A percentile compares a stretch with the other conserved stretches of the same genome.
Evolutionary conservation across 2,888 invertebrate species (phyloP).

Genomic region (Sipha maydis): DNA sequence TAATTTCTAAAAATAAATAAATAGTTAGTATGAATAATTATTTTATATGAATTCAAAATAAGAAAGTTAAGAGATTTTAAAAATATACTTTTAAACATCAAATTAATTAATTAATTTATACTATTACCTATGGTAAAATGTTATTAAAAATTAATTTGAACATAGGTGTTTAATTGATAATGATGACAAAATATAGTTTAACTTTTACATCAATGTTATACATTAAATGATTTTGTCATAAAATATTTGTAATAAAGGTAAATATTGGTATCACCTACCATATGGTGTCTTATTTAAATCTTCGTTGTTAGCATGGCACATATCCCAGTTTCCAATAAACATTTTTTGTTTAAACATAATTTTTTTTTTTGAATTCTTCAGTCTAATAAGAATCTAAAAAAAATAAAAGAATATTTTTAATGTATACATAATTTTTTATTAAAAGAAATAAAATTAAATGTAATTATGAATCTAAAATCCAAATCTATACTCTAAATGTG

Average conservation of each 20-base stretch:
- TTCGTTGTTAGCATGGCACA: too few species aligned
- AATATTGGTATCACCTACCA: background rate
- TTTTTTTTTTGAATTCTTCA: background rate
- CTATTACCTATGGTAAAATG: background rate
- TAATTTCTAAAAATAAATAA: conserved; percentile 27
- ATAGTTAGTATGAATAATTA: too few species aligned
- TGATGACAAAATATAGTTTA: too few species aligned
- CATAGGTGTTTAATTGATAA: too few species aligned
- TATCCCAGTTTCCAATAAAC: background rate
- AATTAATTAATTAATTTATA: background rate
- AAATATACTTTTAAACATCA: background rate
- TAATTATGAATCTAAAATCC: background rate
- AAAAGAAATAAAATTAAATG: background rate
- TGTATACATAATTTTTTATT: background rate
- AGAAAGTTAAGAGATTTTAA: background rate
- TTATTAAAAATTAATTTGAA: background rate
- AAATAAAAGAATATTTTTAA: background rate
- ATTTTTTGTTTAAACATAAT: background rate
- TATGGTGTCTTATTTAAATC: background rate
- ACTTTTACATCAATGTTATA: too few species aligned
- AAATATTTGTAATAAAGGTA: background rate
- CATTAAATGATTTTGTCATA: background rate
- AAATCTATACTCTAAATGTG: background rate
- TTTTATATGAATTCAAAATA: background rate
- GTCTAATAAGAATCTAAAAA: background rate